These are phyloP conservation scores for Linepithema humile DNA, from an alignment of 1,140 invertebrate genomes.

Conservation along the genomic window DNA sequence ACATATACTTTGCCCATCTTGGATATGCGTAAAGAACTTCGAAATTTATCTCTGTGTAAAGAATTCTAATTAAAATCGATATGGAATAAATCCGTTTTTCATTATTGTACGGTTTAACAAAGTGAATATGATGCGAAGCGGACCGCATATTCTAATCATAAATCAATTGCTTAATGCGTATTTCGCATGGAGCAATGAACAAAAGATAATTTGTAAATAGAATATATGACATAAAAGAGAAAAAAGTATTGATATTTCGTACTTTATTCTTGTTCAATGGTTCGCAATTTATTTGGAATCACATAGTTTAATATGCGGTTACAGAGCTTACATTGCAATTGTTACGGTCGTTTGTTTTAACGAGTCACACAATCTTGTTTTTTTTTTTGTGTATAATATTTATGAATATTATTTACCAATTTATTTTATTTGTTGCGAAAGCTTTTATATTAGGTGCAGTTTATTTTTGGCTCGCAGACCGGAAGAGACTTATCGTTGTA, in stretches of 20 bases:
- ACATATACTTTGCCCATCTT: slow-evolving; percentile 36
- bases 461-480: slow-evolving; percentile 56
- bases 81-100: neutral
- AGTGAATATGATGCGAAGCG: neutral
- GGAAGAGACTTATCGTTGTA: slow-evolving; percentile 50
- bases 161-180: neutral
- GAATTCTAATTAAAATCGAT: slow-evolving; percentile 9
- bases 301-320: neutral
- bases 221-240: neutral
- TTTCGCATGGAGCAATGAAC: neutral
- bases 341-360: no score
- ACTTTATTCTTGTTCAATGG: no score
- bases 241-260: no score
- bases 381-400: no score
- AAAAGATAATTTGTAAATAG: neutral
- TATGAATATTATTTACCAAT: slow-evolving; percentile 41
- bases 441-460: slow-evolving; percentile 43
- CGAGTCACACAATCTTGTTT: no score
- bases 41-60: neutral
- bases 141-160: neutral
- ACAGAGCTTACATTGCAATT: neutral
- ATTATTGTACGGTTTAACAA: neutral
- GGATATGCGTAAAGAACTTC: neutral
- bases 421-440: slow-evolving; percentile 1
- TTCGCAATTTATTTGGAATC: no score